Percentiles rank a stretch among this genome's conserved stretches.
These are phyloP conservation scores for Gymnocypris eckloni DNA, from an alignment of 2,797 vertebrate species.

Conservation along the genomic window DNA sequence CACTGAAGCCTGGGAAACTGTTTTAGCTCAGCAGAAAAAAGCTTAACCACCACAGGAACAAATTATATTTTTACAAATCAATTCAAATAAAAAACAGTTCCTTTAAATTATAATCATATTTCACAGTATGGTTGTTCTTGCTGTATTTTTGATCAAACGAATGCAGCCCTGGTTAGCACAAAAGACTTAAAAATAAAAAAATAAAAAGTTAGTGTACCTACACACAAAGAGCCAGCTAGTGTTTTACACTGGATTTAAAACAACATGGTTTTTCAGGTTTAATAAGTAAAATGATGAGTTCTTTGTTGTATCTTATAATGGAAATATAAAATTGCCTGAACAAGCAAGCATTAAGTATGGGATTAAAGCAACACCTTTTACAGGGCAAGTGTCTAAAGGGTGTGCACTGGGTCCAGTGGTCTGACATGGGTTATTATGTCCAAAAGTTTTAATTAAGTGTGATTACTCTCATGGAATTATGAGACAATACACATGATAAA, in stretches of 20 bases:
- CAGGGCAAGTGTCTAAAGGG: conserved; percentile 13
- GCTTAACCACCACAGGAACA: too few species aligned
- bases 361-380: conserved; percentile 5
- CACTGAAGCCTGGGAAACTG: not conserved
- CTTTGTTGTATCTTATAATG: conserved; percentile 29
- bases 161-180: not conserved
- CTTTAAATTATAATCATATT: not conserved
- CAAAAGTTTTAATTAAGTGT: conserved; percentile 9
- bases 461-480: not conserved
- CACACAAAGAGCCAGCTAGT: not conserved
- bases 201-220: not conserved
- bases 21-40: not conserved
- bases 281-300: not conserved
- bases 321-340: not conserved
- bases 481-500: not conserved
- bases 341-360: not conserved
- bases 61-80: not conserved
- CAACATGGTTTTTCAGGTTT: not conserved
- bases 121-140: not conserved
- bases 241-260: conserved; percentile 20
- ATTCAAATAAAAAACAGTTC: not conserved
- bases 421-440: conserved; percentile 4
- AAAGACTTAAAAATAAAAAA: too few species aligned
- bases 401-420: conserved; percentile 5
- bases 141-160: not conserved